Evolutionary conservation across 2,113 vertebrate genomes (phyloP).

Genomic region (Xenus cinereus): DNA sequence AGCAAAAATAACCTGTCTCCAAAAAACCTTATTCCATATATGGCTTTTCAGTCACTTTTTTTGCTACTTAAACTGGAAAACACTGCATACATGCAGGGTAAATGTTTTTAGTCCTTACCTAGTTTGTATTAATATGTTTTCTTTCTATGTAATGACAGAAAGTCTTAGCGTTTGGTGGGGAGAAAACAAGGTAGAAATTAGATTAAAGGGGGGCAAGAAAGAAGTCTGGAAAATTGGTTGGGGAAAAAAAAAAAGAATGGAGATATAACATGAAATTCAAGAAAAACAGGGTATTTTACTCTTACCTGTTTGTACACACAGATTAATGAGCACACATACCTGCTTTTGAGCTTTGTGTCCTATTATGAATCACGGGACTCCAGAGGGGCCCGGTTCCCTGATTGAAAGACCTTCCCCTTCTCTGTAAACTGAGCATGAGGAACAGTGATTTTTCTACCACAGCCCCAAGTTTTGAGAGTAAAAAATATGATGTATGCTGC

Average conservation of each 20-base stretch:
- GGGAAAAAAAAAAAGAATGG: background rate
- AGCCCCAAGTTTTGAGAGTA: background rate
- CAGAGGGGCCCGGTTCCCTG: background rate
- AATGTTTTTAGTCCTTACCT: background rate
- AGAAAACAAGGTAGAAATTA: background rate
- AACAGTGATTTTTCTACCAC: background rate
- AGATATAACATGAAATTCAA: background rate
- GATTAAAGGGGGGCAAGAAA: background rate
- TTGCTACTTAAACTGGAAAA: background rate
- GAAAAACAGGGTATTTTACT: background rate
- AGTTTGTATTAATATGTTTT: background rate
- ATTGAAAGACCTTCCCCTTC: accelerated
- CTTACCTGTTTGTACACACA: background rate
- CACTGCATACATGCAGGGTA: background rate
- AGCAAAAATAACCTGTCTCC: background rate
- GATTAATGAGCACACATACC: background rate
- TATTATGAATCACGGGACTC: background rate
- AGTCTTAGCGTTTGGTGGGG: background rate
- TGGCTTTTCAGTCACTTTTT: background rate
- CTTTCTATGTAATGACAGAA: background rate
- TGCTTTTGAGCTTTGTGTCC: background rate
- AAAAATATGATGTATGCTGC: background rate
- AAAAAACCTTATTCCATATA: background rate
- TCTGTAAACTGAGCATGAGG: background rate
- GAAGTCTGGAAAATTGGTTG: background rate